These are phyloP conservation scores for Holcopasites calliopsidis DNA, from an alignment of 1,140 invertebrate species.

Conservation along the genomic window DNA sequence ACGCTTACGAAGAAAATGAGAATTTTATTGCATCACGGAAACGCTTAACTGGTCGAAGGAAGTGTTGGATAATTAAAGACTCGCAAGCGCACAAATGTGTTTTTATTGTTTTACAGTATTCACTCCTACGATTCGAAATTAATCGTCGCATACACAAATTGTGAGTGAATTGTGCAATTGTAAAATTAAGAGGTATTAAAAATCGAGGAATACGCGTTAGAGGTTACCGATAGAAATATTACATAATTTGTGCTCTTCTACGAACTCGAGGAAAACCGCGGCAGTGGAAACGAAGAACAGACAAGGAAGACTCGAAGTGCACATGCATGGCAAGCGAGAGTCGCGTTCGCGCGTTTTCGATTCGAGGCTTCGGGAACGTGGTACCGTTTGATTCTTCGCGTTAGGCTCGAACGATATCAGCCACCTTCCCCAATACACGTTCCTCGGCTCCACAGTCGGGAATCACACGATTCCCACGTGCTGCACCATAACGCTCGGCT, in stretches of 20 bases:
- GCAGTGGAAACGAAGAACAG: too few relatives aligned
- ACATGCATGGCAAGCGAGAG: conserved; percentile 1
- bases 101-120: too few relatives aligned
- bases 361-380: conserved; percentile 61
- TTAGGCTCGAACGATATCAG: conserved; percentile 51
- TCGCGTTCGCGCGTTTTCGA: conserved; percentile 42
- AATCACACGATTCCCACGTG: conserved; percentile 1
- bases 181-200: background rate
- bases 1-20: too few relatives aligned
- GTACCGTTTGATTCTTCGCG: conserved; percentile 60
- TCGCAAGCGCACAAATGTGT: background rate
- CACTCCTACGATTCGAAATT: background rate
- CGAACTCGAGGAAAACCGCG: background rate
- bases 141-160: background rate
- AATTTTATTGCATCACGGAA: background rate
- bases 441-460: background rate
- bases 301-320: too few relatives aligned
- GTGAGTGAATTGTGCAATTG: background rate
- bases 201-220: too few relatives aligned
- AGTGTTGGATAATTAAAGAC: background rate
- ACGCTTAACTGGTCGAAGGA: too few relatives aligned
- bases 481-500: background rate
- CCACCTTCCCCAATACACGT: conserved; percentile 13
- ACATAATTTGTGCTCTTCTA: background rate
- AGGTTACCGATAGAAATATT: background rate